A percentile compares a stretch with the other conserved stretches of the same genome.
Evolutionary conservation across 2,113 vertebrate species (phyloP).

Genomic region (Heterotis niloticus): DNA sequence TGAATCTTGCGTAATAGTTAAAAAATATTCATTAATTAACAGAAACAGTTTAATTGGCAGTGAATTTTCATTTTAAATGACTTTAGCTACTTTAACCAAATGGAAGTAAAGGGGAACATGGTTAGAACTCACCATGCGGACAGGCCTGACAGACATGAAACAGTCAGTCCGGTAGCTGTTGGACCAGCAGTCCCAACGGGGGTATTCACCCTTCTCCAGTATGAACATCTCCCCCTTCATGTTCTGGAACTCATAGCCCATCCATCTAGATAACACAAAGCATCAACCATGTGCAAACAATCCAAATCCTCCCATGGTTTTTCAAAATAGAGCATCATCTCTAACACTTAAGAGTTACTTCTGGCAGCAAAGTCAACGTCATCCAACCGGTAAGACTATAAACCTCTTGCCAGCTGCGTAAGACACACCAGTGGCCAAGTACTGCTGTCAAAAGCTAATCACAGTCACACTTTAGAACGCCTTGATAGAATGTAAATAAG

Average conservation of each 20-base stretch:
- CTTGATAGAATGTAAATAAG: too few relatives aligned
- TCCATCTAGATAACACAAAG: conserved; percentile 58
- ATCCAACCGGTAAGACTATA: neutral
- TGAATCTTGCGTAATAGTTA: too few relatives aligned
- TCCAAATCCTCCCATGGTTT: neutral
- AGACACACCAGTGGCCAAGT: too few relatives aligned
- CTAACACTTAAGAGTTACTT: too few relatives aligned
- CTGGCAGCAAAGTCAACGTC: too few relatives aligned
- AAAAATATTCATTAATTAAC: too few relatives aligned
- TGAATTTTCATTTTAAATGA: too few relatives aligned
- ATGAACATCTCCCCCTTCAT: conserved; percentile 75
- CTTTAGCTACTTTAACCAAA: too few relatives aligned
- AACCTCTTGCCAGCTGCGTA: conserved; percentile 11
- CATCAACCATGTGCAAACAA: neutral
- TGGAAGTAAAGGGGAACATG: neutral
- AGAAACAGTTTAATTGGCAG: too few relatives aligned
- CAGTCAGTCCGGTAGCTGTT: conserved; percentile 74
- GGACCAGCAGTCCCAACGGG: conserved; percentile 78
- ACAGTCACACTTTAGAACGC: too few relatives aligned
- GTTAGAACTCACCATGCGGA: conserved; percentile 63
- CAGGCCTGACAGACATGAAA: conserved; percentile 71
- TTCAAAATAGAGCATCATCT: too few relatives aligned
- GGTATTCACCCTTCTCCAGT: conserved; percentile 76
- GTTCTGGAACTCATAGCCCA: conserved; percentile 73
- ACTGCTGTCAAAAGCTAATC: too few relatives aligned